Evolutionary conservation across 2,888 invertebrate genomes (phyloP).

Genomic region (Dynastes hyllus): DNA sequence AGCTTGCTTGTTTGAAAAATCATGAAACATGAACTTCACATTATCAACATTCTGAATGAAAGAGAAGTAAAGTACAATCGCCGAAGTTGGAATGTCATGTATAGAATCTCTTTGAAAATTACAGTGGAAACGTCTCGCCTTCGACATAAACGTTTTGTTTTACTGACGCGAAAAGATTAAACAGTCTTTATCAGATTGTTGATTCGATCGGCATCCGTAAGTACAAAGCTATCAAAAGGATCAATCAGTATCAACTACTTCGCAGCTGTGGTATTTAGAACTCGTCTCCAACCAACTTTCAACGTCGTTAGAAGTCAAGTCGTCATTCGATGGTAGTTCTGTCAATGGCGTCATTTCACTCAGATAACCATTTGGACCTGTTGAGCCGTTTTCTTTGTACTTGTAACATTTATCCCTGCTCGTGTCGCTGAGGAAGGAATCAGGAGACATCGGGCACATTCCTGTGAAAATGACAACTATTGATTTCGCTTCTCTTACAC

Average conservation of each 20-base stretch:
- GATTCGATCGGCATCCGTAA: neutral
- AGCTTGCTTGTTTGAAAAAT: no score
- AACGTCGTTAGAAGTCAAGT: constrained; percentile 78
- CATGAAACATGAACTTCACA: no score
- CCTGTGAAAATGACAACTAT: constrained; percentile 60
- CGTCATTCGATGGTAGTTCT: constrained; percentile 79
- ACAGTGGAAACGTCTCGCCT: no score
- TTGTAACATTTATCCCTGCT: constrained; percentile 67
- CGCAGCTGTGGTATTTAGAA: constrained; percentile 85
- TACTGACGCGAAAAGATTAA: no score
- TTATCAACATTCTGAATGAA: no score
- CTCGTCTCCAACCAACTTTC: constrained; percentile 84
- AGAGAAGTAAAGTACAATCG: no score
- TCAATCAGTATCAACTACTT: constrained; percentile 77
- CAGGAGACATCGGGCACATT: constrained; percentile 67
- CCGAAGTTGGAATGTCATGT: no score
- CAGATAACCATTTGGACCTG: constrained; percentile 70
- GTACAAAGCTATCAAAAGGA: neutral
- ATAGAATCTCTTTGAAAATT: no score
- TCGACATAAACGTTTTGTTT: no score
- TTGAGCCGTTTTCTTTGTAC: constrained; percentile 67
- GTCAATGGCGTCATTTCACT: constrained; percentile 81
- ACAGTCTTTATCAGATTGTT: no score
- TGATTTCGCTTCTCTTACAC: neutral
- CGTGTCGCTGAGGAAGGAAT: constrained; percentile 65